Base-by-base conservation (phyloP, 2,113 vertebrate genomes). In the Cynocephalus volans region DNA sequence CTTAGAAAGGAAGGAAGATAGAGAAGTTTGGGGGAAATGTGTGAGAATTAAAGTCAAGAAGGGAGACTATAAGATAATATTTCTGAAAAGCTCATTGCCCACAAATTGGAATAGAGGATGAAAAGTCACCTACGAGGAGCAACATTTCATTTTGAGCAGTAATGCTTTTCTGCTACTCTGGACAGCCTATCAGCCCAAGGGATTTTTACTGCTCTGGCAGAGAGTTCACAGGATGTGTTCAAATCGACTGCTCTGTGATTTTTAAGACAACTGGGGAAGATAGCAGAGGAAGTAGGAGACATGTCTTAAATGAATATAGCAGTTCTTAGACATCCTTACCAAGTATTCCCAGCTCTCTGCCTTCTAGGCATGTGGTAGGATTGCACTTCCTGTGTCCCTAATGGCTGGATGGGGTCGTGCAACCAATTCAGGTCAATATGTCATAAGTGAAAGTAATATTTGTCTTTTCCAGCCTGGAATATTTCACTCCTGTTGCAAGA, bases 171-270 rank as follows among this genome's bases (percentile, higher is more conserved):
- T 60, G 5, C 21, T 52, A 36, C 14, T 21, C 17, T 94, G 28
- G 31, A n/a, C 48, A 94, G 60, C 10, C n/a, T 45, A 28, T 82
- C 18, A 9, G n/a, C 48, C 36, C 48, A 67, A 21, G 3, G 45
- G 9, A 31, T 45, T 58, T 95, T 77, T 58, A 58, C 23, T 23
- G 2, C 33, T 54, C 12, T n/a, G 69, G 31, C 82, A 75, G 24
- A 67, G 69, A 84, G 41, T 81, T 87, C 50, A 96, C 54, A 88
- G 48, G 85, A 80, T 70, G 64, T 90, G 41, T 58, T 84, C 80
- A 67, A 90, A 93, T 3, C 58, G 72, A 90, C 33, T 87, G 58
- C 31, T 79, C 58, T 93, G 70, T 81, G 77, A 56, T 64, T 88
- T 96, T 97, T 89, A 96, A 73, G 58, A 80, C 19, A 33, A 36